Conservation (phyloP, 2,797 vertebrate species). For the Rhinophrynus dorsalis region DNA sequence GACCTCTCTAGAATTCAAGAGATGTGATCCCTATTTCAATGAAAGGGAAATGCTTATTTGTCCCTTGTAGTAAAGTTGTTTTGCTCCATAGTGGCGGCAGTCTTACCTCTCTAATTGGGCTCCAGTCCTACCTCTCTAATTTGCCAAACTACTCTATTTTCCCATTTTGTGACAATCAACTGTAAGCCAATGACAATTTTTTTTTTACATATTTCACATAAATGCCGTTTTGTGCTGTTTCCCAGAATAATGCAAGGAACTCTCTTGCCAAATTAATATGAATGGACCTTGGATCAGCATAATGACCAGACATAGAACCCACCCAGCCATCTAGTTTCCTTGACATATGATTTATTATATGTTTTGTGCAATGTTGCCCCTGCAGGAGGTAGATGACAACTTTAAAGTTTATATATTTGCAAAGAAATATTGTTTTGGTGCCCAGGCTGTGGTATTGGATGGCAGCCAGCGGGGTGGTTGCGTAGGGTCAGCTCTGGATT, state of each 20-base stretch:
- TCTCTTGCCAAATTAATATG: constrained; percentile 33
- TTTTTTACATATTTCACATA: constrained; percentile 54
- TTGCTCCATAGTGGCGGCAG: no score
- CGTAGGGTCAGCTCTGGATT: constrained; percentile 56
- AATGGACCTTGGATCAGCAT: constrained; percentile 47
- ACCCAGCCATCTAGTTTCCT: constrained; percentile 3
- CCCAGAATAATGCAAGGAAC: constrained; percentile 16
- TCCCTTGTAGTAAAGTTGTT: no score
- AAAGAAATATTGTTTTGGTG: constrained; percentile 56
- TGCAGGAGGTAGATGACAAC: constrained; percentile 45
- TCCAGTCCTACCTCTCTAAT: no score
- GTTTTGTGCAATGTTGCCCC: constrained; percentile 51
- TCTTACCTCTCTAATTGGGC: no score
- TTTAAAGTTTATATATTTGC: constrained; percentile 52
- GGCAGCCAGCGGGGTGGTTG: constrained; percentile 50
- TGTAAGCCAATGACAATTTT: no score
- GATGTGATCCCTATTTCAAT: no score
- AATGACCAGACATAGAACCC: constrained; percentile 43
- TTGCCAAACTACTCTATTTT: constrained; percentile 17
- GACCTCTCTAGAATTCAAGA: no score
- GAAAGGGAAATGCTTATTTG: no score
- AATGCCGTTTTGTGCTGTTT: constrained; percentile 41
- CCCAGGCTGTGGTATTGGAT: constrained; percentile 62
- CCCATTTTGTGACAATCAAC: no score
- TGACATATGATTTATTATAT: constrained; percentile 46